Evolutionary conservation across 2,113 vertebrate species (phyloP), one percentile per base, ranked within the genome.

Genomic region (Channa maculata): DNA sequence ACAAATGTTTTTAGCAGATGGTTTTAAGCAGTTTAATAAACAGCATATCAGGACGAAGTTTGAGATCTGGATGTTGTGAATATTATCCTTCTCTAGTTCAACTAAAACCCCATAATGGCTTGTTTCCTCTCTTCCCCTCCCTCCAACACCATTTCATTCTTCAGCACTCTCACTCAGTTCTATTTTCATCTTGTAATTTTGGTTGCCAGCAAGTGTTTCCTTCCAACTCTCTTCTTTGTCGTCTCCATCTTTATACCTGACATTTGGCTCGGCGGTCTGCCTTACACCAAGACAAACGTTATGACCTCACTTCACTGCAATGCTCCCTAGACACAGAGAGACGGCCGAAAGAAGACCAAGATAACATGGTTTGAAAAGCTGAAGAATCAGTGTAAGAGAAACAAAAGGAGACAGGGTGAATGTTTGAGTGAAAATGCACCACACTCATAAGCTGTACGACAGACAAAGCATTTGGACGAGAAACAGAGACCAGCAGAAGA

Each of bases 231-330:
- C 24, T 24, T 49, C 61, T 75, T 79, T 71, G 68, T 64, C 51
- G 48, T 62, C 37, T 55, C 45, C 9, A 36, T 49, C 61, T 71
- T 7, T 72, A 63, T 83, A 86, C 83, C 86, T 90, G 82, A 90
- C 84, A 82, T 83, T 79, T 85, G 82, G 84, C 90, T 84, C 34
- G 10, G 54, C 66, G 51, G 77, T 77, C 79, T 88, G 70, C 71
- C 33, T 80, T 83, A 82, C 85, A 90, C 83, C 75, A 52, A 87
- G 86, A 87, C 82, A 88, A 81, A 83, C 64, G 75, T 55, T 65
- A 91, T 94, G 88, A 93, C 83, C 77, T 94, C 90, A 94, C 71
- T 86, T 83, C 65, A 39, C 77, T 74, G 82, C 83, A 86, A 94
- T 93, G 91, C 87, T 90, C 80, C 84, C 69, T 52, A 86, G 72